Evolutionary conservation across 2,113 vertebrate genomes (phyloP).

Genomic region (Eolophus roseicapilla): DNA sequence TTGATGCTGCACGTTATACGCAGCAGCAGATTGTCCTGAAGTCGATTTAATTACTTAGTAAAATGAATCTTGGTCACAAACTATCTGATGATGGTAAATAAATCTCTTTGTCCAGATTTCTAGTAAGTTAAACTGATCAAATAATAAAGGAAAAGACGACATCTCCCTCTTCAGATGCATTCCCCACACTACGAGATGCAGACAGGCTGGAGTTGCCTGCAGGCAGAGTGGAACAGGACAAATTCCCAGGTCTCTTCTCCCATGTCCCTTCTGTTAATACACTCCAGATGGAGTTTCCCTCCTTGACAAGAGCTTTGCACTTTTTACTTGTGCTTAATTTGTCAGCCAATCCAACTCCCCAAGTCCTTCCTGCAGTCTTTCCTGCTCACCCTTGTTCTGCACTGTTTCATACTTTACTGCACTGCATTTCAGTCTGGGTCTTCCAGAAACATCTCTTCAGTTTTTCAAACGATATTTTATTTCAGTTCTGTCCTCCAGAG

Average conservation of each 20-base stretch:
- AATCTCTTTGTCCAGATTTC: neutral
- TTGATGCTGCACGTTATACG: neutral
- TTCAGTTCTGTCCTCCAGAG: neutral
- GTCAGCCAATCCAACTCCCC: neutral
- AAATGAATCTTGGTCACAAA: neutral
- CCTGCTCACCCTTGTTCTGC: neutral
- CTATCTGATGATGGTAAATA: neutral
- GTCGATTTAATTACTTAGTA: neutral
- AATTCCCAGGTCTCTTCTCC: rapidly evolving
- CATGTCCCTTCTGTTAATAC: rapidly evolving
- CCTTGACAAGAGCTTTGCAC: neutral
- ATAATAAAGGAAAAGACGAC: neutral
- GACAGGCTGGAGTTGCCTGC: neutral
- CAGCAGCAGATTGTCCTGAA: neutral
- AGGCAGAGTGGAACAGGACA: neutral
- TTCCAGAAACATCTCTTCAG: neutral
- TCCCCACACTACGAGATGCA: rapidly evolving
- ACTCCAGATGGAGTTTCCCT: neutral
- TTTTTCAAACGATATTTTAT: neutral
- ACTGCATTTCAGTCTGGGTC: neutral
- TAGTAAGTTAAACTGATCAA: rapidly evolving
- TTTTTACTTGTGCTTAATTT: neutral
- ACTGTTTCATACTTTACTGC: neutral
- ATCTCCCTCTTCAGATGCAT: rapidly evolving
- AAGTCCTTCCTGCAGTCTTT: neutral